Conservation (phyloP, 1,140 invertebrate genomes). For the Cydia amplana region DNA sequence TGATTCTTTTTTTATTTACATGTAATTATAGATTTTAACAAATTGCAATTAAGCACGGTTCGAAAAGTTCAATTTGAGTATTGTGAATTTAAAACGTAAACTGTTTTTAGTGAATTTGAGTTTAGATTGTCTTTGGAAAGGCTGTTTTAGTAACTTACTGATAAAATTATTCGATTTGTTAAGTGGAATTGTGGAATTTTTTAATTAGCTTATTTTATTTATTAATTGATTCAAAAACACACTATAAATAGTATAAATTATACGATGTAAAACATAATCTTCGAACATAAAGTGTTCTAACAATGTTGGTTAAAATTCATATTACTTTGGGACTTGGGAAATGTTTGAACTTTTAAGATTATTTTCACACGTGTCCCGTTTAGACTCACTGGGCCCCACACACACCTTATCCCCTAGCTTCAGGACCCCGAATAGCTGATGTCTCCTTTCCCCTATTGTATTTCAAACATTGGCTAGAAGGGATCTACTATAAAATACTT, state of each 20-base stretch:
- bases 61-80: no score
- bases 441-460: constrained; percentile 59
- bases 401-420: constrained; percentile 35
- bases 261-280: constrained; percentile 47
- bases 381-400: constrained; percentile 32
- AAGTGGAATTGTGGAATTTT: not conserved
- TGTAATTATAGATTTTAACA: not conserved
- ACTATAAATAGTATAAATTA: not conserved
- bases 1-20: not conserved
- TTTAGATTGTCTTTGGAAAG: no score
- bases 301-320: constrained; percentile 42
- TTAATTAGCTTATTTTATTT: not conserved
- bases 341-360: constrained; percentile 36
- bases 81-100: no score
- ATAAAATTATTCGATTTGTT: not conserved
- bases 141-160: no score
- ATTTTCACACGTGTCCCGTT: constrained; percentile 22
- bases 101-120: no score
- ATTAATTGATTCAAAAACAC: not conserved
- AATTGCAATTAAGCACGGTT: no score
- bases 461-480: constrained; percentile 49
- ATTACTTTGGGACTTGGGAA: constrained; percentile 42
- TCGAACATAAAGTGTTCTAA: constrained; percentile 50
- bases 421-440: constrained; percentile 39
- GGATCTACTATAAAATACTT: constrained; percentile 35